Base-by-base conservation (phyloP, 2,888 invertebrate genomes). In the Gisinianus flammeolus region DNA sequence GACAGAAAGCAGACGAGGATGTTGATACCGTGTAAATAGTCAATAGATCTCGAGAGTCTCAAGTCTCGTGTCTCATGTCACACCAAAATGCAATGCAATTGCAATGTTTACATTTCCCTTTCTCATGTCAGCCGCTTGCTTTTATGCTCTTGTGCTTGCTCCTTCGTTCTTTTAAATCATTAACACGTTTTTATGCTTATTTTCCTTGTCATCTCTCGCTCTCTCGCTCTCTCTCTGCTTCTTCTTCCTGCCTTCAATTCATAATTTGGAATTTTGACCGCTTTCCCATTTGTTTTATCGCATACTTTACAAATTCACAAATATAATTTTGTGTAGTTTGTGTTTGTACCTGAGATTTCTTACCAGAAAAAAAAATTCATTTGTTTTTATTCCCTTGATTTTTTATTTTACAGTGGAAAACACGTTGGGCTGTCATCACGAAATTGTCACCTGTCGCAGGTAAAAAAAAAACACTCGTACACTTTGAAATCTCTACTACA, bases 391-490 rank as follows among this genome's bases (percentile, higher is more conserved):
- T 30, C 3, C 2, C 66, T 66, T 66, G 3, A 28, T 66, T 66
- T 6, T 52, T 26, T 10, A 71, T 71, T 78, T 83, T 81, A 74
- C 82, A 84, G 84, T 84, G 84, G 84, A 84, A 84, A 81, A 81
- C 82, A 73, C 78, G 84, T 44, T 84, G 84, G 84, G 81, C 83
- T 44, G 82, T 83, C 68, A 80, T 84, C 22, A 84, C 84, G 16
- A 83, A 83, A 77, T 79, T 84, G 77, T 84, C 84, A 73, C 84
- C 84, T 24, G 84, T 84, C 12, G 84, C 84, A 83, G 84, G 84
- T 84, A 84, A 83, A 64, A 62, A 35, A 33, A 31, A 67, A 67
- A 35, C 28, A 31, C 22, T 44, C 2, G 4, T 6, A 52, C 19
- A 31, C 22, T 26, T 64, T 19, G 19, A 54, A 12, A 54, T 54